phyloP scores from a whole-genome alignment of 1,140 invertebrate species.

The Drosophila malerkotliana region DNA sequence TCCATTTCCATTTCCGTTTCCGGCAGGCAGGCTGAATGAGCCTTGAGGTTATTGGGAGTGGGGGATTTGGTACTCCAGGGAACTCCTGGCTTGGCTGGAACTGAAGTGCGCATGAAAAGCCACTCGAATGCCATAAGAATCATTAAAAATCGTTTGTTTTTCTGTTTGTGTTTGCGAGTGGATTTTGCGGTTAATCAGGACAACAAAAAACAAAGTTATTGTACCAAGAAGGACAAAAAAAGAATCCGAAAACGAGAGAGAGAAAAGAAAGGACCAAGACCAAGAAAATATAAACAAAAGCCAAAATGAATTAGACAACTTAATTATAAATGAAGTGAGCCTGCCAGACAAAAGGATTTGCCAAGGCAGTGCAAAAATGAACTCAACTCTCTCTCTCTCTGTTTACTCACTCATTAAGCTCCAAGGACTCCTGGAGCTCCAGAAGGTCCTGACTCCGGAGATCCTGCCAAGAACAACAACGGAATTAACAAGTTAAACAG shows the following conservation, averaged over 20 bases:
- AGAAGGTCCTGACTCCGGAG: slow-evolving; percentile 4
- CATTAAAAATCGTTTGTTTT: slow-evolving; percentile 75
- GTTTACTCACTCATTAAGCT: slow-evolving; percentile 76
- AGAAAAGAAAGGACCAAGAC: slow-evolving; percentile 22
- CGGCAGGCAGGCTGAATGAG: slow-evolving; percentile 15
- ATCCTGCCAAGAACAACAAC: slow-evolving; percentile 67
- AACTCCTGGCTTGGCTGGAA: slow-evolving; percentile 10
- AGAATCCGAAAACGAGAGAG: slow-evolving; percentile 2
- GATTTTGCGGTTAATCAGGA: slow-evolving; percentile 76
- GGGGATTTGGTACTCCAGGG: slow-evolving; percentile 16
- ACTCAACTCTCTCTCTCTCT: slow-evolving; percentile 36
- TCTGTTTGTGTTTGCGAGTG: slow-evolving; percentile 55
- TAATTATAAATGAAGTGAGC: slow-evolving; percentile 80
- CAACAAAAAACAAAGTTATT: slow-evolving; percentile 56
- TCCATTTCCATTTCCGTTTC: slow-evolving; percentile 74
- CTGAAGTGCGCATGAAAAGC: slow-evolving; percentile 78
- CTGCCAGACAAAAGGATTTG: slow-evolving; percentile 71
- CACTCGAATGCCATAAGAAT: slow-evolving; percentile 80
- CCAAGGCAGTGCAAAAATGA: slow-evolving; percentile 9
- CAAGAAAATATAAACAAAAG: slow-evolving; percentile 59
- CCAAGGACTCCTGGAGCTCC: neutral
- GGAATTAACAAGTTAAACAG: slow-evolving; percentile 79
- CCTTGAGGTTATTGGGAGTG: no score
- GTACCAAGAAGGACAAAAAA: slow-evolving; percentile 44
- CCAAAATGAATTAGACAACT: slow-evolving; percentile 82